Evolutionary conservation across 2,888 invertebrate species (phyloP).

Genomic region (Empis livida): DNA sequence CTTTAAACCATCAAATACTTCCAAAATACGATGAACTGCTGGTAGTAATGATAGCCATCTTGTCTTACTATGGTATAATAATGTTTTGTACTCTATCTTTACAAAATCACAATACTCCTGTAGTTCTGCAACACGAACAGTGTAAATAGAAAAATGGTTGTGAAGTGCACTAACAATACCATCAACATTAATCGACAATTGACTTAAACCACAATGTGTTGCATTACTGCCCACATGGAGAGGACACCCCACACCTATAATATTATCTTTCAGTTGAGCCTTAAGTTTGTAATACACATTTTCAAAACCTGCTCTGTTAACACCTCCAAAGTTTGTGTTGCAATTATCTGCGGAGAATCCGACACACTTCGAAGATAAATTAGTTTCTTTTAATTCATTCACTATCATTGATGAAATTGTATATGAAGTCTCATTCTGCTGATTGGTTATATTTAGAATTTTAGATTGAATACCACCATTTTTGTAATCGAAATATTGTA

Average conservation of each 20-base stretch:
- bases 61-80: background rate
- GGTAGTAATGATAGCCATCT: background rate
- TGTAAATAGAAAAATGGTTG: background rate
- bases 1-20: too few relatives aligned
- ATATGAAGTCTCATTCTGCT: too few relatives aligned
- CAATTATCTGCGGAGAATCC: background rate
- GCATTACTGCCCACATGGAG: background rate
- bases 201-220: background rate
- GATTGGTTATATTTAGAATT: too few relatives aligned
- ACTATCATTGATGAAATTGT: too few relatives aligned
- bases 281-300: too few relatives aligned
- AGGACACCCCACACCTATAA: constrained; percentile 5
- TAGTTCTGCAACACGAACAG: background rate
- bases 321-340: too few relatives aligned
- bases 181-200: background rate
- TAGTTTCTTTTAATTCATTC: too few relatives aligned
- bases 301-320: too few relatives aligned
- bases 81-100: background rate
- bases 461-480: too few relatives aligned
- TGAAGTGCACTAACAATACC: background rate
- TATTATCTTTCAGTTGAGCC: constrained; percentile 1
- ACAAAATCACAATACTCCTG: background rate
- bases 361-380: background rate
- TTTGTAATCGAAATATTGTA: background rate
- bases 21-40: background rate